These are phyloP conservation scores for Acrocephalus arundinaceus DNA, from an alignment of 2,113 vertebrate species.

Conservation along the genomic window DNA sequence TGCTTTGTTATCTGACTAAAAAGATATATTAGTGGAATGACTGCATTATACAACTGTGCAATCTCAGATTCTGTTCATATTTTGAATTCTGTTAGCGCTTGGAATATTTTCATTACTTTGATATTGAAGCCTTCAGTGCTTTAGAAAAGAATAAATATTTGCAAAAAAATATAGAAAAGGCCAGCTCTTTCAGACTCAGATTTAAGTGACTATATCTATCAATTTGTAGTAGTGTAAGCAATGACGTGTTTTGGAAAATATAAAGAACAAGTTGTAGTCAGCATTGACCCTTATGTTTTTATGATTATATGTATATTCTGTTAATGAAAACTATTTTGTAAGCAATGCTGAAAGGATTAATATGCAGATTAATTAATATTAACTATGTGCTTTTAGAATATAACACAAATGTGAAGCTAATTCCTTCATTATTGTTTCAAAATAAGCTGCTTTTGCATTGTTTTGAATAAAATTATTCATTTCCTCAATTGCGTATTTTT, in stretches of 20 bases:
- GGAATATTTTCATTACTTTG: not conserved
- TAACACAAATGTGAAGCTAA: not conserved
- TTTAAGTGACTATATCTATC: not conserved
- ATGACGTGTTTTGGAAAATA: not conserved
- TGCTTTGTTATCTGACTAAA: not conserved
- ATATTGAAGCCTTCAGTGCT: not conserved
- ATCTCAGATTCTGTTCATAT: not conserved
- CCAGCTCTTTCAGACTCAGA: not conserved
- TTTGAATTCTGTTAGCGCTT: not conserved
- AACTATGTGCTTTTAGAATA: not conserved
- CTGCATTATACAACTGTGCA: rapidly evolving
- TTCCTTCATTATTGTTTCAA: not conserved
- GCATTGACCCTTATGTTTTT: not conserved
- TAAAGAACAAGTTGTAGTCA: not conserved
- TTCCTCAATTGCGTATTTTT: not conserved
- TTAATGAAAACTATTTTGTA: not conserved
- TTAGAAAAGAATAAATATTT: not conserved
- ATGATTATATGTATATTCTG: not conserved
- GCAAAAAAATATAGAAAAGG: not conserved
- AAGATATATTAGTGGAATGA: not conserved
- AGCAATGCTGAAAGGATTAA: not conserved
- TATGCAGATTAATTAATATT: not conserved
- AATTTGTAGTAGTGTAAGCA: not conserved
- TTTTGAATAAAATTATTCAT: not conserved
- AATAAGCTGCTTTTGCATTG: not conserved